Conservation (phyloP, 1,140 invertebrate genomes). For the Sitophilus oryzae region DNA sequence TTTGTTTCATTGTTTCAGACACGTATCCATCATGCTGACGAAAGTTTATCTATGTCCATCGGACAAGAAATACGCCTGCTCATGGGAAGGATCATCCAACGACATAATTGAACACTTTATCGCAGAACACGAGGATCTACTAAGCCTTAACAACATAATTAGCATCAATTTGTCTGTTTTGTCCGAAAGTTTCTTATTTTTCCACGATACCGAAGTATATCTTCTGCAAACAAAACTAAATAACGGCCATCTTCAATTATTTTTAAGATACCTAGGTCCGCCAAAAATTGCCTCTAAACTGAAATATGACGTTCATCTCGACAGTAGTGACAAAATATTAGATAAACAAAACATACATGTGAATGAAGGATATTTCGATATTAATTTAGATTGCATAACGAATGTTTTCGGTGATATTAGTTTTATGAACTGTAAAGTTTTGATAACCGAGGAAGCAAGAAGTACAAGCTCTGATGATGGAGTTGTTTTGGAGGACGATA, state of each 20-base stretch:
- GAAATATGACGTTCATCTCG: constrained; percentile 28
- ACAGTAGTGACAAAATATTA: constrained; percentile 1
- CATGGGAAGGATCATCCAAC: constrained; percentile 33
- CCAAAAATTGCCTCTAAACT: constrained; percentile 22
- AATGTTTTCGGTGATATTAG: constrained; percentile 9
- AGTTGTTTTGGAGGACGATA: constrained; percentile 2
- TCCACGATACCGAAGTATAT: constrained; percentile 33
- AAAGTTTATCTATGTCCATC: constrained; percentile 37
- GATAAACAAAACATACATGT: constrained; percentile 15
- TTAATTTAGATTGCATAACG: constrained; percentile 22
- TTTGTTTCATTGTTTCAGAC: constrained; percentile 11
- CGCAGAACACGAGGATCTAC: constrained; percentile 31
- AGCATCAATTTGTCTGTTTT: constrained; percentile 21
- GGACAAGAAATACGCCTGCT: constrained; percentile 31
- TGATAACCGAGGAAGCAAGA: constrained; percentile 9
- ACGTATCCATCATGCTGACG: constrained; percentile 14
- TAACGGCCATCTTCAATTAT: constrained; percentile 21
- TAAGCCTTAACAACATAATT: constrained; percentile 25
- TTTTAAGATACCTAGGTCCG: constrained; percentile 47
- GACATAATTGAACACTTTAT: constrained; percentile 37
- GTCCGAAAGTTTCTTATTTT: constrained; percentile 32
- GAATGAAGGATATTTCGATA: constrained; percentile 16
- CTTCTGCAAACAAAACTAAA: constrained; percentile 31
- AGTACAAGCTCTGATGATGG: constrained; percentile 8
- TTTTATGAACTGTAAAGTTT: constrained; percentile 13